Evolutionary conservation across 1,140 invertebrate species (phyloP), one percentile per base, ranked within the genome.

Genomic region (Dinoponera quadriceps): DNA sequence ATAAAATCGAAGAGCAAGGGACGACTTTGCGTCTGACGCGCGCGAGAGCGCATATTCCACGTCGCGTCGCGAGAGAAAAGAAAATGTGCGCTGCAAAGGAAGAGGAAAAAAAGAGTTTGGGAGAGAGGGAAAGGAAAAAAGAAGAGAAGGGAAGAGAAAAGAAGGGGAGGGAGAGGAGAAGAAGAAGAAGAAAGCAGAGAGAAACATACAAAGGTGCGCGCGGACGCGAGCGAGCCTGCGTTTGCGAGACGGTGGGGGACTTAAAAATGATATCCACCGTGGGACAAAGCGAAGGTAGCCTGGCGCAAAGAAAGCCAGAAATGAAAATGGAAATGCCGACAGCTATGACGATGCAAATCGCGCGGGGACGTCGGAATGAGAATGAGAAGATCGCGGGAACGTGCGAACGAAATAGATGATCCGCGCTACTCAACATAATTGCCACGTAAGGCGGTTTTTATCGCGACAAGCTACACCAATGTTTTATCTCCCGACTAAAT

Each of bases 311-410:
- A 80, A 80, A 80, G 75, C 63, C 75, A 80, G 65, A 80, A 80
- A 80, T 80, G 75, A 80, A 80, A 80, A 80, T 80, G 75, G 75
- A 80, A 80, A 80, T 80, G 75, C 75, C 63, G 75, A 69, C 75
- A 80, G 65, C 75, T 80, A 80, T 71, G 65, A 44, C 75, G 51
- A 80, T 80, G 75, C 65, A 80, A 80, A 80, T 80, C 75, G 75
- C 75, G 65, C 57, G 27, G 65, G 27, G 65, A 80, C 27, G 51
- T 33, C 51, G 51, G 49, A 66, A 66, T 38, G 49, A 66, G 60
- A 68, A 77, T 77, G 74, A 77, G 75, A 66, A 57, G 62, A 29
- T 68, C 18, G 75, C 33, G 33, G 71, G 44, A n/a, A n/a, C 25
- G 65, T 63, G 14, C 75, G 66, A 80, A 54, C 38, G 25, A 33